These are phyloP conservation scores for Hemichromis elongatus DNA, from an alignment of 2,113 vertebrate species.

Conservation along the genomic window DNA sequence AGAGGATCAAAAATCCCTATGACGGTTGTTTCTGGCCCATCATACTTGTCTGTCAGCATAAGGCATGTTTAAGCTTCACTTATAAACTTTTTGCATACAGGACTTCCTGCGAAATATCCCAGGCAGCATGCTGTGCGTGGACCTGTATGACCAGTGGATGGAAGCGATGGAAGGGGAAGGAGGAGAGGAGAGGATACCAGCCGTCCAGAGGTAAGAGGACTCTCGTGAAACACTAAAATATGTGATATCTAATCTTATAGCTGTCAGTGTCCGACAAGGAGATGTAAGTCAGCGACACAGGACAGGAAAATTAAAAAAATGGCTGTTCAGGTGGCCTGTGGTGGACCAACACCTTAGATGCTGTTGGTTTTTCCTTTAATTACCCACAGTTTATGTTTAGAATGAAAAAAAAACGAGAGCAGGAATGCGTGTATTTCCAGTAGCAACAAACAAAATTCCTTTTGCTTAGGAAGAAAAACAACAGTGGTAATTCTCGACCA, in stretches of 20 bases:
- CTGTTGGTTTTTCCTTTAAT: not conserved
- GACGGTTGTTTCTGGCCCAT: not conserved
- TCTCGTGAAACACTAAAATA: not conserved
- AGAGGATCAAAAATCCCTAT: not conserved
- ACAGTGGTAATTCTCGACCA: not conserved
- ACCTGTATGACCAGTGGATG: constrained; percentile 87
- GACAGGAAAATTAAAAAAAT: not conserved
- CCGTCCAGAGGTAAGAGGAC: constrained; percentile 76
- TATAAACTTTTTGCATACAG: constrained; percentile 46
- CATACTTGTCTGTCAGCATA: not conserved
- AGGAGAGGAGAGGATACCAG: constrained; percentile 75
- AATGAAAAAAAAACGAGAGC: not conserved
- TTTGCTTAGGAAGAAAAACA: not conserved
- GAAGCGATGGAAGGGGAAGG: constrained; percentile 77
- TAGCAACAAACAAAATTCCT: constrained; percentile 2
- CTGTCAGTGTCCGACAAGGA: not conserved
- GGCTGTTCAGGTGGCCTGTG: not conserved
- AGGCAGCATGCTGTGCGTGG: constrained; percentile 82
- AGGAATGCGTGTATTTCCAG: not conserved
- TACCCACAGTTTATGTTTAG: not conserved
- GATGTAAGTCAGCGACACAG: not conserved
- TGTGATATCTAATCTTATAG: not conserved
- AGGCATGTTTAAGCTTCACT: not conserved
- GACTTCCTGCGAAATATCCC: constrained; percentile 92
- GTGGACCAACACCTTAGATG: not conserved